A percentile compares a stretch with the other conserved stretches of the same genome.
Evolutionary conservation across 2,888 invertebrate species (phyloP).

Genomic region (Omphaloscelis lunosa): DNA sequence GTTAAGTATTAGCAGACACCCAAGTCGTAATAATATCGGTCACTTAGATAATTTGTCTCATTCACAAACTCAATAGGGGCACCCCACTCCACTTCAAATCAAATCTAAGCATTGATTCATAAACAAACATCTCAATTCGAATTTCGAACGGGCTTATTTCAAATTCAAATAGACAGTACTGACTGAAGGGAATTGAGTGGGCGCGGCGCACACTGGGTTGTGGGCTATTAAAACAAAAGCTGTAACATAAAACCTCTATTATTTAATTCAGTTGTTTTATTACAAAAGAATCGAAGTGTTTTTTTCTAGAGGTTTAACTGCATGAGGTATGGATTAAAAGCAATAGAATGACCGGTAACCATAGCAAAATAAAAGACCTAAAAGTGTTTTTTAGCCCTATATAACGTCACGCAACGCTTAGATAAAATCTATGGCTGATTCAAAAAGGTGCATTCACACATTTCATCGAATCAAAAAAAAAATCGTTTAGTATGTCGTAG

Average conservation of each 20-base stretch:
- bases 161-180: constrained; percentile 84
- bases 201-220: constrained; percentile 42
- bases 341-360: no score
- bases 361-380: neutral
- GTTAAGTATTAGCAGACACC: neutral
- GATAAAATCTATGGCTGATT: neutral
- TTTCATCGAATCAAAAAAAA: neutral
- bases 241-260: neutral
- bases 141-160: constrained; percentile 85
- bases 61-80: constrained; percentile 49
- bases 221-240: neutral
- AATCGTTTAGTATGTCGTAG: neutral
- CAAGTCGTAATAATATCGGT: neutral
- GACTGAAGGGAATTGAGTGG: constrained; percentile 69
- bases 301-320: neutral
- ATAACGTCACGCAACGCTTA: neutral
- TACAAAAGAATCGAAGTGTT: neutral
- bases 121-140: constrained; percentile 81
- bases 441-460: neutral
- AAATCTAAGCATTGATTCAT: constrained; percentile 77
- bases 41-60: constrained; percentile 28
- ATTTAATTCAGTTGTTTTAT: neutral
- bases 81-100: constrained; percentile 65
- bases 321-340: neutral
- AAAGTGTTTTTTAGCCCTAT: neutral